These are phyloP conservation scores for Hycleus cichorii DNA, from an alignment of 1,140 invertebrate species.

Conservation along the genomic window DNA sequence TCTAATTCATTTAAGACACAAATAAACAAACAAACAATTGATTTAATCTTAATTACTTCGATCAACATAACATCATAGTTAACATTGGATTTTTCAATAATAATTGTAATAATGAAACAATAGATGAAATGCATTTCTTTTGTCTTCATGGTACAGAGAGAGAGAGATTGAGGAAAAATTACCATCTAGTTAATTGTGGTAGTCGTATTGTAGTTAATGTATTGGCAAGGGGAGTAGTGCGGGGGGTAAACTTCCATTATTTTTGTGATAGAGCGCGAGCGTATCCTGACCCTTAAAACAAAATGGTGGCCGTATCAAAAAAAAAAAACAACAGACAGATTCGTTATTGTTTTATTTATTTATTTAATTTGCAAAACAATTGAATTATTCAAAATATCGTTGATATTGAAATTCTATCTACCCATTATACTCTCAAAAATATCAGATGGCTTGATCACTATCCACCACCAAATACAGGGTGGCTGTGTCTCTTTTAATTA, in stretches of 20 bases:
- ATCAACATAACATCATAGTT: no score
- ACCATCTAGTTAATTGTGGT: slow-evolving; percentile 28
- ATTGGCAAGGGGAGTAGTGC: slow-evolving; percentile 24
- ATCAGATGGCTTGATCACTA: no score
- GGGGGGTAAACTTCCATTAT: slow-evolving; percentile 41
- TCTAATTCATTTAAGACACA: slow-evolving; percentile 4
- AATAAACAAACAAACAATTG: no score
- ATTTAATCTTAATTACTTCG: no score
- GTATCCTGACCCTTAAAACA: slow-evolving; percentile 50
- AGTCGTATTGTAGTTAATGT: slow-evolving; percentile 17
- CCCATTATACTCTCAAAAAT: no score
- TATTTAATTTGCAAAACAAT: no score
- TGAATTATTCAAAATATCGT: no score
- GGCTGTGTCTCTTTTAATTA: no score
- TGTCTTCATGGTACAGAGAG: not conserved
- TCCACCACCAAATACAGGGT: no score
- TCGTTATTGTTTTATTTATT: not conserved
- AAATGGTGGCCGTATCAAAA: slow-evolving; percentile 55
- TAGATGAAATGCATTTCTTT: no score
- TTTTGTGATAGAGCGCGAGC: slow-evolving; percentile 45
- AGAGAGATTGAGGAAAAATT: slow-evolving; percentile 22
- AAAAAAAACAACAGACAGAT: slow-evolving; percentile 12
- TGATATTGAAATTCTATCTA: no score
- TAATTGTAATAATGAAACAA: no score
- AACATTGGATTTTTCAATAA: not conserved